Evolutionary conservation across 2,888 invertebrate genomes (phyloP).

Genomic region (Plemyria rubiginata): DNA sequence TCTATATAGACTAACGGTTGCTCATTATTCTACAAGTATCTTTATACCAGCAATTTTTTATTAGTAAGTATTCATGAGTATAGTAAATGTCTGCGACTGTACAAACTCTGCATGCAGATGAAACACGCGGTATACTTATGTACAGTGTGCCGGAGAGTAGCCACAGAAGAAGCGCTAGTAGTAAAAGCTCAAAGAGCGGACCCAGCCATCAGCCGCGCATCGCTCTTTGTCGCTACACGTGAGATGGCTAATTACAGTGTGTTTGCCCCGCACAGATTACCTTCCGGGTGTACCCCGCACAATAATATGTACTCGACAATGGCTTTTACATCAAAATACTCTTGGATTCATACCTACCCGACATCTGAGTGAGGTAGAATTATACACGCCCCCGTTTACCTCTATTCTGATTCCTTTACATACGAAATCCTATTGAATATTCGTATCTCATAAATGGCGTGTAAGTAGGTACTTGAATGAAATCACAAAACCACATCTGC

Average conservation of each 20-base stretch:
- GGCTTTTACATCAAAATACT: slow-evolving; percentile 30
- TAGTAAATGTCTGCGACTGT: background rate
- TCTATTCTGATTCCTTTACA: slow-evolving; percentile 24
- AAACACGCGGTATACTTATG: background rate
- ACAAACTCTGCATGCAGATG: background rate
- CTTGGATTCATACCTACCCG: slow-evolving; percentile 20
- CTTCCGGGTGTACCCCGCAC: slow-evolving; percentile 49
- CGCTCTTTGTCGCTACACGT: slow-evolving; percentile 55
- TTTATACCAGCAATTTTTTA: too few relatives aligned
- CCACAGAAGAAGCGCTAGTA: slow-evolving; percentile 13
- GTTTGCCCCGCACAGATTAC: slow-evolving; percentile 57
- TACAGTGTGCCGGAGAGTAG: slow-evolving; percentile 14
- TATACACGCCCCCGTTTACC: slow-evolving; percentile 21
- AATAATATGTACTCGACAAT: slow-evolving; percentile 42
- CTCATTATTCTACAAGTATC: too few relatives aligned
- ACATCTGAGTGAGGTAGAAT: slow-evolving; percentile 19
- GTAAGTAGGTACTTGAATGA: slow-evolving; percentile 20
- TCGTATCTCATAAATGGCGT: slow-evolving; percentile 21
- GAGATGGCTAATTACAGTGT: slow-evolving; percentile 65
- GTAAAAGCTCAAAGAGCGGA: slow-evolving; percentile 48
- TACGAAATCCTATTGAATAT: slow-evolving; percentile 25
- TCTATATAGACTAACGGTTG: too few relatives aligned
- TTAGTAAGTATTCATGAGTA: background rate
- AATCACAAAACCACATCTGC: slow-evolving; percentile 31
- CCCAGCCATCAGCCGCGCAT: slow-evolving; percentile 36